Conservation (phyloP, 2,797 vertebrate species). For the Euphonia xanthogaster region DNA sequence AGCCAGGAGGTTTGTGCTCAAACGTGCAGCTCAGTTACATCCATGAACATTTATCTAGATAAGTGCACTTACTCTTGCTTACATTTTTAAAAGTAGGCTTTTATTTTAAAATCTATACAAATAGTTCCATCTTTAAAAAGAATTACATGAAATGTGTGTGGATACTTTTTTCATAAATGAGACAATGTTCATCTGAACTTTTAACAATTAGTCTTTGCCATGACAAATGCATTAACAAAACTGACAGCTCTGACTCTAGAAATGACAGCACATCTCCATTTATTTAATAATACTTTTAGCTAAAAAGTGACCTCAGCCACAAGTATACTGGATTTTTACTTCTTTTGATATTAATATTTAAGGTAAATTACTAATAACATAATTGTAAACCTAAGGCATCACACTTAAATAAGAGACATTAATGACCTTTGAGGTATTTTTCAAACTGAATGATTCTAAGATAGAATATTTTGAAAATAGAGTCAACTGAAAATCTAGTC, state of each 20-base stretch:
- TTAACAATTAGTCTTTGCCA: background rate
- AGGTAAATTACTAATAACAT: background rate
- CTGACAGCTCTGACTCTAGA: background rate
- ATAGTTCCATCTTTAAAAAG: background rate
- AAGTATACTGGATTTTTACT: background rate
- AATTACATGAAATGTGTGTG: background rate
- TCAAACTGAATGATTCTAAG: background rate
- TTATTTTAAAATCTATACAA: background rate
- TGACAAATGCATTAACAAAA: fast-evolving
- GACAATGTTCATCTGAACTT: background rate
- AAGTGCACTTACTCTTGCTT: background rate
- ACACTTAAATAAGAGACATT: background rate
- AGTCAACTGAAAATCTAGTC: background rate
- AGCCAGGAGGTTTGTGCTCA: background rate
- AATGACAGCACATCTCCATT: background rate
- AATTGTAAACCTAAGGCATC: background rate
- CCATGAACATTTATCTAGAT: background rate
- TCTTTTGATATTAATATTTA: background rate
- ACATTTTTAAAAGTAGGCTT: background rate
- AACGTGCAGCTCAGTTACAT: background rate
- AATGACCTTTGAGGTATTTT: background rate
- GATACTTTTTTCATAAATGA: background rate
- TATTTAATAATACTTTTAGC: background rate
- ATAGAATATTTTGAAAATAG: background rate
- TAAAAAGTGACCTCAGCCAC: background rate